Percentiles rank a stretch among this genome's conserved stretches.
These are phyloP conservation scores for Drosophila setosimentum DNA, from an alignment of 2,888 invertebrate species.

Conservation along the genomic window DNA sequence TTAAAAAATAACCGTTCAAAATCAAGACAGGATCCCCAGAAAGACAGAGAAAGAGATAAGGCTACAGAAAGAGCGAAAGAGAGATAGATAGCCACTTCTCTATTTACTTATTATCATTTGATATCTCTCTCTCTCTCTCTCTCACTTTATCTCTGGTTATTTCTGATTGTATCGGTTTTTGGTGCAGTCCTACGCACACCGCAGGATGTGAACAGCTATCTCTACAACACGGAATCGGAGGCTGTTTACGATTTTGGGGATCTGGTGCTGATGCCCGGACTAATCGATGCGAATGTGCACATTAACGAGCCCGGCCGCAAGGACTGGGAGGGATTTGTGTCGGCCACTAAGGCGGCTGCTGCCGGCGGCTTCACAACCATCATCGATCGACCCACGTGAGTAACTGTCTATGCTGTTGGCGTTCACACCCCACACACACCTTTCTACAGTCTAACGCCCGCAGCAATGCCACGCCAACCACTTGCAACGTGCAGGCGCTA, in stretches of 20 bases:
- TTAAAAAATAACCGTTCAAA: too few relatives aligned
- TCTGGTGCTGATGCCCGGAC: constrained; percentile 88
- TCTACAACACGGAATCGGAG: constrained; percentile 86
- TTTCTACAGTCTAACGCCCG: constrained; percentile 21
- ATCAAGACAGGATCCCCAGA: too few relatives aligned
- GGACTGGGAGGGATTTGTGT: constrained; percentile 90
- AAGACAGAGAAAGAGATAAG: background rate
- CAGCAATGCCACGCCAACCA: constrained; percentile 91
- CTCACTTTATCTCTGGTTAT: background rate
- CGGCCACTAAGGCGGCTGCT: constrained; percentile 90
- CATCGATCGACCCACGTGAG: constrained; percentile 90
- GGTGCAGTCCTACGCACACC: constrained; percentile 85
- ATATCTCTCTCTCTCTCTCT: background rate
- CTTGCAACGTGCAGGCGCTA: constrained; percentile 88
- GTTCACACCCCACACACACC: background rate
- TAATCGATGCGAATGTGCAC: constrained; percentile 91
- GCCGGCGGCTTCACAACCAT: constrained; percentile 91
- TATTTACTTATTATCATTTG: background rate
- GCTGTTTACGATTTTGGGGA: constrained; percentile 87
- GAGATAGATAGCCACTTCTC: background rate
- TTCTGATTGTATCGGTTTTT: too few relatives aligned
- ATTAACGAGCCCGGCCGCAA: constrained; percentile 91
- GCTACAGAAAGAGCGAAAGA: background rate
- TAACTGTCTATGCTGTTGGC: constrained; percentile 36
- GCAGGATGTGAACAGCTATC: constrained; percentile 86